phyloP scores from a whole-genome alignment of 2,888 invertebrate genomes.

The Camponotus fellah region DNA sequence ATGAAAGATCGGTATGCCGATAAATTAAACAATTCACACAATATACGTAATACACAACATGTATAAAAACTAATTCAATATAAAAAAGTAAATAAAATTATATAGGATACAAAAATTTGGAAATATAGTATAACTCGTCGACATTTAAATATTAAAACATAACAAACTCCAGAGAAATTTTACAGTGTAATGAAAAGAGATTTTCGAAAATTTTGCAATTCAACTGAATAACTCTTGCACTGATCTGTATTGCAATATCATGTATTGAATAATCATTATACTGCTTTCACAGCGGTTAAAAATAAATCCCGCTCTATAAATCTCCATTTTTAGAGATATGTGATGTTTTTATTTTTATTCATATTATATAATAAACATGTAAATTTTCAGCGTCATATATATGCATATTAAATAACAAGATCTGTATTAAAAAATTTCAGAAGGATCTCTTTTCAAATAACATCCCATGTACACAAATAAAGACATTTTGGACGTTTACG shows the following conservation, averaged over 20 bases:
- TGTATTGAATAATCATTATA: background rate
- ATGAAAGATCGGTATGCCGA: background rate
- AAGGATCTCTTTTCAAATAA: background rate
- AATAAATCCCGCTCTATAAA: background rate
- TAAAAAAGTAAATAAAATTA: constrained; percentile 32
- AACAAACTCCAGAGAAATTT: constrained; percentile 4
- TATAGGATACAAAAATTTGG: background rate
- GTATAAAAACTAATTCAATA: constrained; percentile 33
- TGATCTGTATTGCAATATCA: background rate
- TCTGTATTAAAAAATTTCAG: background rate
- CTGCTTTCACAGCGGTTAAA: background rate
- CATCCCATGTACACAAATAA: background rate
- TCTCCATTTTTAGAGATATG: constrained; percentile 5
- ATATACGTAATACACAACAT: background rate
- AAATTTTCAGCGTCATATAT: background rate
- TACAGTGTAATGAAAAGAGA: background rate
- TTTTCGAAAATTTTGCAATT: constrained; percentile 22
- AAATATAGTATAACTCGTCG: background rate
- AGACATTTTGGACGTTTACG: constrained; percentile 54
- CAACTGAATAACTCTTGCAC: background rate
- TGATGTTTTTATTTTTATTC: background rate
- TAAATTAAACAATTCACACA: constrained; percentile 17
- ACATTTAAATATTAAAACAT: constrained; percentile 12
- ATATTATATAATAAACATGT: background rate
- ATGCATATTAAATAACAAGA: constrained; percentile 13